Percentiles rank a stretch among this genome's conserved stretches.
Conservation (phyloP, 2,888 invertebrate genomes). For the Tiliacea aurago region DNA sequence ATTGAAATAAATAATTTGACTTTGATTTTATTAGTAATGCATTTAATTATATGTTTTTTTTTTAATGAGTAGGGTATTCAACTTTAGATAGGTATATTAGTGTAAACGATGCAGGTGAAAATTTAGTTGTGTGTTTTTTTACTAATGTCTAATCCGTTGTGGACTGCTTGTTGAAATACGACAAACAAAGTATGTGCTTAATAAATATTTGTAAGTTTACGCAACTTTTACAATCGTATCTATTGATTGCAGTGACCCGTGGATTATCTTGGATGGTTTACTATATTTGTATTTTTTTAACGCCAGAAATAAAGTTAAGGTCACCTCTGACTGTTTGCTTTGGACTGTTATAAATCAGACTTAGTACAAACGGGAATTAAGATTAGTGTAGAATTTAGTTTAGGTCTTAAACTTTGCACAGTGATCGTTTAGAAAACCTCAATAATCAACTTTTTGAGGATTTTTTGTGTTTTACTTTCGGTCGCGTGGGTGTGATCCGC, state of each 20-base stretch:
- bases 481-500: too few species aligned
- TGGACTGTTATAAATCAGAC: not conserved
- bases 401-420: too few species aligned
- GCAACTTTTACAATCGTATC: constrained; percentile 3
- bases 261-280: not conserved
- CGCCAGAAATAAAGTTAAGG: not conserved
- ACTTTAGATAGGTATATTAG: too few species aligned
- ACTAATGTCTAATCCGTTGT: not conserved
- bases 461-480: too few species aligned
- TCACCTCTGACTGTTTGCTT: not conserved
- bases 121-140: not conserved
- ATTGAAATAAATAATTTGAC: too few species aligned
- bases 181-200: not conserved
- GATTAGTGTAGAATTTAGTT: not conserved
- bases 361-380: not conserved
- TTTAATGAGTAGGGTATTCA: not conserved
- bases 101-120: not conserved
- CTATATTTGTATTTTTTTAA: not conserved
- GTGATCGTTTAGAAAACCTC: not conserved
- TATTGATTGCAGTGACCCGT: not conserved
- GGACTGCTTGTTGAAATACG: not conserved
- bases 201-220: not conserved
- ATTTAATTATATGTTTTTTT: too few species aligned
- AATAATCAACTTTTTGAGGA: not conserved
- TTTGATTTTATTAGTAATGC: too few species aligned